Percentiles rank a stretch among this genome's conserved stretches.
These are phyloP conservation scores for Euzetes globulus DNA, from an alignment of 2,888 invertebrate genomes.

Conservation along the genomic window DNA sequence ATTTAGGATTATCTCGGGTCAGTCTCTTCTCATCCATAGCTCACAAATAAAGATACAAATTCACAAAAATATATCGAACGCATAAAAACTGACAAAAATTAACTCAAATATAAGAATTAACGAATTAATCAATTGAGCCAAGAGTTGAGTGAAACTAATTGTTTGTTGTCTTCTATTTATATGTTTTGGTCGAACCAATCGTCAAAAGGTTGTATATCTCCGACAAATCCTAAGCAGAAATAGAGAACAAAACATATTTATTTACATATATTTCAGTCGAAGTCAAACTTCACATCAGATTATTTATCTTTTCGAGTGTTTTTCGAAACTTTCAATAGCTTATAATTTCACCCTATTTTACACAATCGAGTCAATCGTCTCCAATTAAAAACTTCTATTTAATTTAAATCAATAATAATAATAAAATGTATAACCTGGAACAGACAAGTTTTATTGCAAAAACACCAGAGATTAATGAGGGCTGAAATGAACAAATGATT, in stretches of 20 bases:
- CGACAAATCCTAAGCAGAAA: background rate
- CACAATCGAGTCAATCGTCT: too few relatives aligned
- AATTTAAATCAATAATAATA: too few relatives aligned
- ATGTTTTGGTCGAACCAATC: background rate
- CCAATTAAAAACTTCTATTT: too few relatives aligned
- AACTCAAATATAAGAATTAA: background rate
- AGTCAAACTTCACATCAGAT: background rate
- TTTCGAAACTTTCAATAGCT: too few relatives aligned
- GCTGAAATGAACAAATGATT: too few relatives aligned
- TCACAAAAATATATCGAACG: background rate
- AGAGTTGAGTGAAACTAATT: background rate
- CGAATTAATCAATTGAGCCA: background rate
- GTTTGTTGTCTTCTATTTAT: background rate
- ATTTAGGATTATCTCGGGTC: background rate
- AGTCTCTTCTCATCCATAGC: background rate
- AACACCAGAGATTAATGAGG: too few relatives aligned
- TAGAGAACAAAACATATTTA: slow-evolving; percentile 3
- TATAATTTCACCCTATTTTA: too few relatives aligned
- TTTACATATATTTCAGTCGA: slow-evolving; percentile 2
- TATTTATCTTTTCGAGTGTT: too few relatives aligned
- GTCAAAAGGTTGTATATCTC: background rate
- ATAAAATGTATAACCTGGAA: too few relatives aligned
- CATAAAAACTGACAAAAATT: background rate
- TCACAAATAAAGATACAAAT: background rate
- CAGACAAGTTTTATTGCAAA: too few relatives aligned